Percentiles rank a stretch among this genome's conserved stretches.
Evolutionary conservation across 2,113 vertebrate species (phyloP).

Genomic region (Prinia subflava): DNA sequence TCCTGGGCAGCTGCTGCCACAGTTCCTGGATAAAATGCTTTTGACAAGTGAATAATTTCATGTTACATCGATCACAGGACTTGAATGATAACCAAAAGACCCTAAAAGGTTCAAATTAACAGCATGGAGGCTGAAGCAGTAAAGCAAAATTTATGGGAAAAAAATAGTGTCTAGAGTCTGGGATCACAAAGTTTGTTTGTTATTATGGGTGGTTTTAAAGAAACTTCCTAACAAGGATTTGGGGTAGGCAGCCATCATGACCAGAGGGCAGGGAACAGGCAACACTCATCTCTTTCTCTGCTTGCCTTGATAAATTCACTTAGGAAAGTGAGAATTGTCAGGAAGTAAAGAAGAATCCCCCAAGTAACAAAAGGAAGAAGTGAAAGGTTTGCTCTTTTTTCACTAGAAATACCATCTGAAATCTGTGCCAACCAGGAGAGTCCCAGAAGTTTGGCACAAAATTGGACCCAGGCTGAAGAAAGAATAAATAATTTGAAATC

Average conservation of each 20-base stretch:
- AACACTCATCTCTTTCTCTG: background rate
- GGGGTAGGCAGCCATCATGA: background rate
- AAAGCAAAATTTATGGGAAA: background rate
- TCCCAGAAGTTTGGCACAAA: background rate
- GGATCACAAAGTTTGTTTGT: background rate
- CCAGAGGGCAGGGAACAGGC: background rate
- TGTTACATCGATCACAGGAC: background rate
- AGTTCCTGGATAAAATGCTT: background rate
- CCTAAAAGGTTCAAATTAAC: background rate
- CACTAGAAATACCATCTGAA: background rate
- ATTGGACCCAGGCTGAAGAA: background rate
- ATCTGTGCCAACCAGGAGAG: background rate
- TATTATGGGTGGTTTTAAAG: background rate
- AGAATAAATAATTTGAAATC: background rate
- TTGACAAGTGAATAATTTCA: background rate
- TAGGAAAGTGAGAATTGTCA: background rate
- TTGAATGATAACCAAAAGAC: background rate
- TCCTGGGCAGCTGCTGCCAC: background rate
- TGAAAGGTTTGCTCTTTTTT: background rate
- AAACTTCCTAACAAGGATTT: background rate
- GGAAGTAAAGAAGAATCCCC: background rate
- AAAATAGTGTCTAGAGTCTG: accelerated
- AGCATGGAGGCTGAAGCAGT: background rate
- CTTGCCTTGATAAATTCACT: background rate
- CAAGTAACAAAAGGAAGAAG: background rate